Percentiles rank a stretch among this genome's conserved stretches.
These are phyloP conservation scores for Corythoichthys haematopterus DNA, from an alignment of 2,113 vertebrate species.

Conservation along the genomic window DNA sequence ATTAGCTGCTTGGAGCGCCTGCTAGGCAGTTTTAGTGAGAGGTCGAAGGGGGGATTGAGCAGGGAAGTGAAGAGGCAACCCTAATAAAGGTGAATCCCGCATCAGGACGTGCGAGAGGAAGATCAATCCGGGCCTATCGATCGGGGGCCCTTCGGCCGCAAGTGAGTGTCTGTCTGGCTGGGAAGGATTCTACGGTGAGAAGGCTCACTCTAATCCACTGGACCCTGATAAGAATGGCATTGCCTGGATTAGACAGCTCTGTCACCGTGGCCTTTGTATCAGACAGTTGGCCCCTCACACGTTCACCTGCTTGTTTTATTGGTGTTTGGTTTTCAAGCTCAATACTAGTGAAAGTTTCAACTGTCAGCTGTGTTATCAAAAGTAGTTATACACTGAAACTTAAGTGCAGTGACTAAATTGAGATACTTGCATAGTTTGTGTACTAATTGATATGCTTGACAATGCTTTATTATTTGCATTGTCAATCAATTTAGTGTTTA, in stretches of 20 bases:
- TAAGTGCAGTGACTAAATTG: background rate
- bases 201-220: slow-evolving; percentile 77
- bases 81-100: slow-evolving; percentile 73
- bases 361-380: background rate
- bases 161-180: slow-evolving; percentile 66
- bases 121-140: slow-evolving; percentile 76
- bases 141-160: slow-evolving; percentile 67
- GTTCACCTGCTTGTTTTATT: slow-evolving; percentile 30
- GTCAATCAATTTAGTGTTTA: too few relatives aligned
- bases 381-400: background rate
- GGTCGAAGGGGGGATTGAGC: slow-evolving; percentile 33
- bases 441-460: too few relatives aligned
- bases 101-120: slow-evolving; percentile 50
- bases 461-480: too few relatives aligned
- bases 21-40: slow-evolving; percentile 3
- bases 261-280: slow-evolving; percentile 70
- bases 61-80: slow-evolving; percentile 55
- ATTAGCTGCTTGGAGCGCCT: slow-evolving; percentile 13
- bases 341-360: background rate
- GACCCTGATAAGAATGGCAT: slow-evolving; percentile 79
- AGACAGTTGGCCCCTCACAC: slow-evolving; percentile 47
- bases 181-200: slow-evolving; percentile 74
- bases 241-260: slow-evolving; percentile 73
- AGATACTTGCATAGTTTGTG: too few relatives aligned
- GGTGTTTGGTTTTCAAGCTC: background rate